Conservation (phyloP, 2,888 invertebrate species). For the Caenorhabditis sp. region DNA sequence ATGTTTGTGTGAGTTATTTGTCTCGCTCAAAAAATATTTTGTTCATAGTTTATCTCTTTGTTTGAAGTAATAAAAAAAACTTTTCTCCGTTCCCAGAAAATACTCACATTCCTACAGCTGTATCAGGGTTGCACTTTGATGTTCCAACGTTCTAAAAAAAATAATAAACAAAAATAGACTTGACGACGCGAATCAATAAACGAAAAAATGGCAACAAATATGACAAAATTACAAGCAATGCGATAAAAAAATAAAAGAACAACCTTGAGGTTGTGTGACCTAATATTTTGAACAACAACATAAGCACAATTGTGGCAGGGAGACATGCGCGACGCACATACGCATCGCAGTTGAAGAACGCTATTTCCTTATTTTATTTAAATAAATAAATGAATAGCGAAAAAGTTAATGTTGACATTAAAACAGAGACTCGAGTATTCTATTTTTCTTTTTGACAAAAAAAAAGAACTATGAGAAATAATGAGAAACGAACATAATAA, state of each 20-base stretch:
- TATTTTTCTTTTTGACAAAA: neutral
- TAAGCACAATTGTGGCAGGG: slow-evolving; percentile 5
- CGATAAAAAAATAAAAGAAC: neutral
- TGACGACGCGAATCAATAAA: neutral
- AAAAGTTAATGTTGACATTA: neutral
- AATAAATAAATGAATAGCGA: neutral
- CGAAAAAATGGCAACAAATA: neutral
- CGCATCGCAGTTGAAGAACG: neutral
- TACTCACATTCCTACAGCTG: too few relatives aligned
- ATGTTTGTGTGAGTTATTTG: too few relatives aligned
- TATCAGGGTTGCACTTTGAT: too few relatives aligned
- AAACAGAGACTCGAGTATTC: neutral
- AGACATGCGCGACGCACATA: neutral
- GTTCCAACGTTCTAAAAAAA: too few relatives aligned
- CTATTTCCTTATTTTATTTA: neutral
- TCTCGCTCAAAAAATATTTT: too few relatives aligned
- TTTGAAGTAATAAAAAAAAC: too few relatives aligned
- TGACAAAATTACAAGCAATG: neutral
- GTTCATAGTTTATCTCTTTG: too few relatives aligned
- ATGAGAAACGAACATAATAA: too few relatives aligned
- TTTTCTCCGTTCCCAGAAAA: too few relatives aligned
- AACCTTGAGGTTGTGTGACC: slow-evolving; percentile 3
- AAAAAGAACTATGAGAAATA: neutral
- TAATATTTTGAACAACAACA: slow-evolving; percentile 7
- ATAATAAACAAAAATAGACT: neutral